Evolutionary conservation across 2,888 invertebrate species (phyloP).

Genomic region (Ferdinandea cuprea): DNA sequence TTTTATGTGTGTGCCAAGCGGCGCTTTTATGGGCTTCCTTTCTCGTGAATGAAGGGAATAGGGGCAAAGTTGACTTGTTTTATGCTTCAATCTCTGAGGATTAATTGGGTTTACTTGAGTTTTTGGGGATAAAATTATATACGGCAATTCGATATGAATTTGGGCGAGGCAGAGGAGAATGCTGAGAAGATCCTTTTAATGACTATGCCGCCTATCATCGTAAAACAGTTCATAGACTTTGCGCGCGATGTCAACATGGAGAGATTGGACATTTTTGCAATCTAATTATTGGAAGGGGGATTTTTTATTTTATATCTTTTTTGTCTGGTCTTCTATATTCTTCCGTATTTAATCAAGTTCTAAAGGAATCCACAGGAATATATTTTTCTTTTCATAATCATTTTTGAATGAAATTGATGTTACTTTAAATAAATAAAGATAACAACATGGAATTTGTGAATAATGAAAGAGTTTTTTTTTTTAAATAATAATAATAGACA

Average conservation of each 20-base stretch:
- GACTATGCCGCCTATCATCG: conserved; percentile 41
- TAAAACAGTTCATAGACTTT: conserved; percentile 29
- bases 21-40: conserved; percentile 65
- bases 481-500: too few relatives aligned
- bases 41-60: not conserved
- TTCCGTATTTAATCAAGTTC: too few relatives aligned
- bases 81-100: conserved; percentile 66
- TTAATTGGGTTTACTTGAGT: conserved; percentile 69
- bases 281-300: too few relatives aligned
- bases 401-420: too few relatives aligned
- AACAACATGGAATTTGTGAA: too few relatives aligned
- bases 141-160: conserved; percentile 39
- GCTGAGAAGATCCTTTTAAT: conserved; percentile 41
- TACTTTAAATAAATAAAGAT: too few relatives aligned
- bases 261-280: too few relatives aligned
- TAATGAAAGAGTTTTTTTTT: too few relatives aligned
- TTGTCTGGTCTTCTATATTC: too few relatives aligned
- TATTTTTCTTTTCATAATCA: too few relatives aligned
- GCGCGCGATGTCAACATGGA: not conserved
- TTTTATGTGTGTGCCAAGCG: conserved; percentile 69
- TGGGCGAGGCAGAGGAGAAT: not conserved
- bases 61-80: conserved; percentile 39
- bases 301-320: too few relatives aligned
- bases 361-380: too few relatives aligned
- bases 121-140: conserved; percentile 33